A percentile compares a stretch with the other conserved stretches of the same genome.
phyloP scores from a whole-genome alignment of 1,140 invertebrate species.

The Cyphomyrmex costatus region DNA sequence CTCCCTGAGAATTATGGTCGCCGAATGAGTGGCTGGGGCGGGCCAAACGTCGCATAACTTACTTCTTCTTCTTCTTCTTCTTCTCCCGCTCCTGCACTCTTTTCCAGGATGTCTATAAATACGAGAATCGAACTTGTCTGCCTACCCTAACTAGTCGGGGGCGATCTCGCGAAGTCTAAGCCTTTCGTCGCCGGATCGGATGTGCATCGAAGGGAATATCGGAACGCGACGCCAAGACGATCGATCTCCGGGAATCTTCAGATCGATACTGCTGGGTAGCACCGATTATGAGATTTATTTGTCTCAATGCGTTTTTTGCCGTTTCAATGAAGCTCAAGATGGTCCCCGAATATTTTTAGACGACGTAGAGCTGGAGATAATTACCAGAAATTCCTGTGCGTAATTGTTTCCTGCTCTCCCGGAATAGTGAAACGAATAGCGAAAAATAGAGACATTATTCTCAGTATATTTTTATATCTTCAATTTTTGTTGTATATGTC shows the following conservation, averaged over 20 bases:
- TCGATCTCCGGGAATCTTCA: slow-evolving; percentile 31
- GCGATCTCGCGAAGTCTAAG: background rate
- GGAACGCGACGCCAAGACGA: slow-evolving; percentile 23
- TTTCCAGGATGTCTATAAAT: slow-evolving; percentile 81
- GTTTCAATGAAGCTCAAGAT: slow-evolving; percentile 5
- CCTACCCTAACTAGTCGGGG: slow-evolving; percentile 33
- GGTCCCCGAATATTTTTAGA: slow-evolving; percentile 42
- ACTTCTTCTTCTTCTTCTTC: slow-evolving; percentile 73
- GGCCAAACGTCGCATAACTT: slow-evolving; percentile 82
- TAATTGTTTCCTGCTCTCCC: slow-evolving; percentile 44
- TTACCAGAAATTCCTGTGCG: slow-evolving; percentile 30
- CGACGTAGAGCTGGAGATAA: background rate
- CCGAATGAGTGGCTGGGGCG: slow-evolving; percentile 81
- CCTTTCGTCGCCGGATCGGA: background rate
- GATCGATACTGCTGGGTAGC: slow-evolving; percentile 18
- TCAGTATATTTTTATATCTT: background rate
- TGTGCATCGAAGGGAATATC: slow-evolving; percentile 25
- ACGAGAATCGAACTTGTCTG: slow-evolving; percentile 75
- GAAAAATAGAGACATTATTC: slow-evolving; percentile 5
- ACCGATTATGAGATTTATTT: slow-evolving; percentile 50
- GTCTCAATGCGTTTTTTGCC: slow-evolving; percentile 38
- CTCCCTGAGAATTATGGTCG: slow-evolving; percentile 79
- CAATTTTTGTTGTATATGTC: background rate
- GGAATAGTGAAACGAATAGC: background rate
- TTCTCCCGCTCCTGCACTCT: slow-evolving; percentile 53